Conservation (phyloP, 2,797 vertebrate genomes). For the Anniella stebbinsi region DNA sequence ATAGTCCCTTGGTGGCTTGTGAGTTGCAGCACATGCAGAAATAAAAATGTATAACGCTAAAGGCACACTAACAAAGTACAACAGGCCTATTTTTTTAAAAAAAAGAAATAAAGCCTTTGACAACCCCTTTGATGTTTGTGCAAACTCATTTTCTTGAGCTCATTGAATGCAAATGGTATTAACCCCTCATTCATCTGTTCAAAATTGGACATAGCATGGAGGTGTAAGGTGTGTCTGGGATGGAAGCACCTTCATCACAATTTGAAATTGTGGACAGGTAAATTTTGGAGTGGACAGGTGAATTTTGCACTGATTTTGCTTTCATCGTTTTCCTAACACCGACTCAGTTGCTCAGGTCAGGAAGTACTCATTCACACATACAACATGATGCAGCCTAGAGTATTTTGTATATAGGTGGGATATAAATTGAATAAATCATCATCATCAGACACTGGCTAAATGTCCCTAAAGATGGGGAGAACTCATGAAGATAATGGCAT, state of each 20-base stretch:
- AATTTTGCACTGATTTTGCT: background rate
- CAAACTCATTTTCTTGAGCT: background rate
- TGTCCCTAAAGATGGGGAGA: background rate
- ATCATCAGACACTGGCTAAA: background rate
- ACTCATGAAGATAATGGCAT: background rate
- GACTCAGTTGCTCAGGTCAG: background rate
- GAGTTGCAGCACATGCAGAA: background rate
- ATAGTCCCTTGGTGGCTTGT: background rate
- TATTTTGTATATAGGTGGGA: too few species aligned
- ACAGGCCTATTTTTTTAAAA: too few species aligned
- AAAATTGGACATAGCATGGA: background rate
- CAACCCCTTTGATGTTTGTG: background rate
- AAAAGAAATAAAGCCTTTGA: slow-evolving; percentile 13
- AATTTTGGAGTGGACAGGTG: background rate
- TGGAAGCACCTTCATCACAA: background rate
- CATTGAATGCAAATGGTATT: background rate
- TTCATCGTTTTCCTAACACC: background rate
- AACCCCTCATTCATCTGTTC: background rate
- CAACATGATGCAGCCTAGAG: background rate
- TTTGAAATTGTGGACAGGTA: background rate
- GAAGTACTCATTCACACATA: background rate
- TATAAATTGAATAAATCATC: too few species aligned
- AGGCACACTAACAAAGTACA: background rate
- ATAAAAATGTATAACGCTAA: background rate
- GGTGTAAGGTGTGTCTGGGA: background rate